Evolutionary conservation across 2,797 vertebrate species (phyloP).

Genomic region (Rhinoraja longicauda): DNA sequence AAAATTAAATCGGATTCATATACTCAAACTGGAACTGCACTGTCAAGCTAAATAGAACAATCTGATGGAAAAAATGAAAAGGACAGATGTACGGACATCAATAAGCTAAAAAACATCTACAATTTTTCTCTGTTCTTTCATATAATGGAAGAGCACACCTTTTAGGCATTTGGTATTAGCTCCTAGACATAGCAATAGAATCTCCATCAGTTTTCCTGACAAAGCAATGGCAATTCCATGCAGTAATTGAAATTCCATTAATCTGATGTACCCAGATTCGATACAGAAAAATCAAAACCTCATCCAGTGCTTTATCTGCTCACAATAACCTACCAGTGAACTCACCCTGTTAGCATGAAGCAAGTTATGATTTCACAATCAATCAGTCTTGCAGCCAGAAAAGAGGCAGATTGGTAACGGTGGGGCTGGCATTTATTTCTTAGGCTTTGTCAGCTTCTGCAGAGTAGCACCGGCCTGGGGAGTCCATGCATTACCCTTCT

Average conservation of each 20-base stretch:
- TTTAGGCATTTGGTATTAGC: constrained; percentile 71
- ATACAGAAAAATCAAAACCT: constrained; percentile 69
- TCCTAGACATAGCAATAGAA: constrained; percentile 69
- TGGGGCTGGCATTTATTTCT: constrained; percentile 54
- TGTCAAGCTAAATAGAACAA: constrained; percentile 25
- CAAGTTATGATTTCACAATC: constrained; percentile 70
- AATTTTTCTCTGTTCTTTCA: constrained; percentile 68
- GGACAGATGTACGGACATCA: neutral
- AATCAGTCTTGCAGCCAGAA: constrained; percentile 61
- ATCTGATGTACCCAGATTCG: constrained; percentile 66
- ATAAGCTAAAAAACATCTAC: constrained; percentile 42
- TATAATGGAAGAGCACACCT: constrained; percentile 63
- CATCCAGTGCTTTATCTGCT: constrained; percentile 71
- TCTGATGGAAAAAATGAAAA: constrained; percentile 12
- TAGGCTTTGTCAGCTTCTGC: constrained; percentile 52
- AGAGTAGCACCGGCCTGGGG: constrained; percentile 55
- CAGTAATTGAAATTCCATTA: constrained; percentile 75
- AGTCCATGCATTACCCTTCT: constrained; percentile 60
- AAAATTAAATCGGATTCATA: neutral
- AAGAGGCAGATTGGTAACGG: constrained; percentile 52
- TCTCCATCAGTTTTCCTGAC: constrained; percentile 73
- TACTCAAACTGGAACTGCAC: constrained; percentile 25
- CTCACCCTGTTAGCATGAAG: constrained; percentile 68
- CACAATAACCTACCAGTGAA: constrained; percentile 76
- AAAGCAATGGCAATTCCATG: constrained; percentile 66